A percentile compares a stretch with the other conserved stretches of the same genome.
These are phyloP conservation scores for Heterodera schachtii DNA, from an alignment of 1,140 invertebrate genomes.

Conservation along the genomic window DNA sequence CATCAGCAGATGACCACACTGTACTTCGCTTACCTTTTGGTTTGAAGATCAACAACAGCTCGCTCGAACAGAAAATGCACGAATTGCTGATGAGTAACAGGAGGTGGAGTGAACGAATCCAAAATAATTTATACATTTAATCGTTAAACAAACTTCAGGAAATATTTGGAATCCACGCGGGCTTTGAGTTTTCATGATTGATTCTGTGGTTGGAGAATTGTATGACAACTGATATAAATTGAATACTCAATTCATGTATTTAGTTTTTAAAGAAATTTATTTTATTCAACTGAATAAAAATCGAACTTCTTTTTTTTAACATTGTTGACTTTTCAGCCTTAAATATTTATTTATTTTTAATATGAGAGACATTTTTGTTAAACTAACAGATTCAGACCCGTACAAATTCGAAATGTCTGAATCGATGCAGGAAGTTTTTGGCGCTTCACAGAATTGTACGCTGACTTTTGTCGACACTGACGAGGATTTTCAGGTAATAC, in stretches of 20 bases:
- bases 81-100: slow-evolving; percentile 35
- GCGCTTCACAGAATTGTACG: slow-evolving; percentile 25
- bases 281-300: too few relatives aligned
- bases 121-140: neutral
- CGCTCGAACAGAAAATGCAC: slow-evolving; percentile 28
- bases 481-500: slow-evolving; percentile 25
- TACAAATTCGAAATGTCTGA: slow-evolving; percentile 8
- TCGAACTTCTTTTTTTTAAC: too few relatives aligned
- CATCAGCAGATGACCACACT: neutral
- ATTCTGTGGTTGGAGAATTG: slow-evolving; percentile 3
- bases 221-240: neutral
- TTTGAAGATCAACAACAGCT: slow-evolving; percentile 14
- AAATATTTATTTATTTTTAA: neutral
- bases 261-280: neutral
- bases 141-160: slow-evolving; percentile 27
- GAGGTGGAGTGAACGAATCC: slow-evolving; percentile 8
- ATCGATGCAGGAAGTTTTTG: slow-evolving; percentile 7
- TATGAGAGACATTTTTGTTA: neutral
- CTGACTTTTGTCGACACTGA: slow-evolving; percentile 41
- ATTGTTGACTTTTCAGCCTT: too few relatives aligned
- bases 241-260: neutral
- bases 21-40: neutral
- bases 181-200: slow-evolving; percentile 47
- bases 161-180: slow-evolving; percentile 36
- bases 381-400: neutral